Conservation (phyloP, 2,113 vertebrate species). For the Apus apus region DNA sequence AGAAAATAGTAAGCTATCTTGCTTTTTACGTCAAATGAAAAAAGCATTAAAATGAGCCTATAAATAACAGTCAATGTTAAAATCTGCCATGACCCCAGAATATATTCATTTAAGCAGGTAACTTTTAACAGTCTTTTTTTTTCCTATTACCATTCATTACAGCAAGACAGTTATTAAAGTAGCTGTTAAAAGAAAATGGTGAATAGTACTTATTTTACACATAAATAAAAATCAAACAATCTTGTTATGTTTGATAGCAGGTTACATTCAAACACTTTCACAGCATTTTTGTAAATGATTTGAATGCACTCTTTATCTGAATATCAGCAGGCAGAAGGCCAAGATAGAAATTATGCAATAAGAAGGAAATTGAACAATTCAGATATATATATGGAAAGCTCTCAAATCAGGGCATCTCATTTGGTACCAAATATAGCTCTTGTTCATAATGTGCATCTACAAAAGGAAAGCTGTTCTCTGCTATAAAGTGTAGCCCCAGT, state of each 20-base stretch:
- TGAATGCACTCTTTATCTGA: constrained; percentile 74
- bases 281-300: constrained; percentile 66
- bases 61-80: background rate
- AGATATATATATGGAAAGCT: constrained; percentile 73
- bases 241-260: constrained; percentile 52
- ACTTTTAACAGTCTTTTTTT: background rate
- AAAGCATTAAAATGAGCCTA: background rate
- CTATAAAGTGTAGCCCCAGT: constrained; percentile 5
- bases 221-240: constrained; percentile 59
- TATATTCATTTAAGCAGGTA: background rate
- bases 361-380: constrained; percentile 79
- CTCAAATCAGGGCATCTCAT: constrained; percentile 73
- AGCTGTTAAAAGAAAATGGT: constrained; percentile 50
- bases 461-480: constrained; percentile 62
- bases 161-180: constrained; percentile 23
- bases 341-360: constrained; percentile 75
- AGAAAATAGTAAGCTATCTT: constrained; percentile 33
- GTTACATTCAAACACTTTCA: constrained; percentile 40
- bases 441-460: constrained; percentile 62
- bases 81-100: background rate
- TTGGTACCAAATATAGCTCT: constrained; percentile 73
- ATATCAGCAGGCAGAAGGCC: constrained; percentile 68
- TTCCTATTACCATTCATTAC: constrained; percentile 30
- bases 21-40: background rate
- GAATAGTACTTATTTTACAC: background rate